These are phyloP conservation scores for Cebus imitator DNA, from an alignment of 2,113 vertebrate species.

Conservation along the genomic window DNA sequence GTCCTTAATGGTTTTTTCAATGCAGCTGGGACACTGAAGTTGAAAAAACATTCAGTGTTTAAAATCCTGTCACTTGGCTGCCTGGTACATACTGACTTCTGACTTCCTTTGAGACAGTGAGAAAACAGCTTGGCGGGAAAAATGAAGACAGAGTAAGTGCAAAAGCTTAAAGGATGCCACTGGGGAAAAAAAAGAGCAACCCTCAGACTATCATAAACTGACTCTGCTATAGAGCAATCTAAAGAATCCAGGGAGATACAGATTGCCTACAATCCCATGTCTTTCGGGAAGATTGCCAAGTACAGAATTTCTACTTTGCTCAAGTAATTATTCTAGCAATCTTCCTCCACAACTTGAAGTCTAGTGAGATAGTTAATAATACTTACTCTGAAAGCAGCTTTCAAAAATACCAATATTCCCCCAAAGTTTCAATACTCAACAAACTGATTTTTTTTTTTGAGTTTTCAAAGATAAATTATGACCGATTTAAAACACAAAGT, in stretches of 20 bases:
- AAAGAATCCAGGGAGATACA: background rate
- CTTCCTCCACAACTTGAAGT: background rate
- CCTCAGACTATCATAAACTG: background rate
- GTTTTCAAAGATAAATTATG: background rate
- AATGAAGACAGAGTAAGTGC: conserved; percentile 42
- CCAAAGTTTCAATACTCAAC: background rate
- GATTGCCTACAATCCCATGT: background rate
- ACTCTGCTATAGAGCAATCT: background rate
- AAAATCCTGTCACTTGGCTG: conserved; percentile 51
- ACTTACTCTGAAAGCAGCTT: background rate
- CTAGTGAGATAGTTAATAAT: background rate
- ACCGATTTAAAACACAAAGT: background rate
- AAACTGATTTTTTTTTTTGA: background rate
- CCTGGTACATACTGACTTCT: conserved; percentile 14
- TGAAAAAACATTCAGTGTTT: conserved; percentile 48
- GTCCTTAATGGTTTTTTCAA: background rate
- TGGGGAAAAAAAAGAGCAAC: background rate
- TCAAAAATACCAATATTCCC: background rate
- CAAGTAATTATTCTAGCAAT: background rate
- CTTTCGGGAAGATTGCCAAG: background rate
- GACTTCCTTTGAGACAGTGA: conserved; percentile 35
- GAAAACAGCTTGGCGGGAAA: conserved; percentile 61
- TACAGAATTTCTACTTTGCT: background rate
- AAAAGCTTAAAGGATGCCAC: background rate
- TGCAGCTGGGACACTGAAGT: conserved; percentile 27